Conservation (phyloP, 2,888 invertebrate species). For the Drosophila monieri region DNA sequence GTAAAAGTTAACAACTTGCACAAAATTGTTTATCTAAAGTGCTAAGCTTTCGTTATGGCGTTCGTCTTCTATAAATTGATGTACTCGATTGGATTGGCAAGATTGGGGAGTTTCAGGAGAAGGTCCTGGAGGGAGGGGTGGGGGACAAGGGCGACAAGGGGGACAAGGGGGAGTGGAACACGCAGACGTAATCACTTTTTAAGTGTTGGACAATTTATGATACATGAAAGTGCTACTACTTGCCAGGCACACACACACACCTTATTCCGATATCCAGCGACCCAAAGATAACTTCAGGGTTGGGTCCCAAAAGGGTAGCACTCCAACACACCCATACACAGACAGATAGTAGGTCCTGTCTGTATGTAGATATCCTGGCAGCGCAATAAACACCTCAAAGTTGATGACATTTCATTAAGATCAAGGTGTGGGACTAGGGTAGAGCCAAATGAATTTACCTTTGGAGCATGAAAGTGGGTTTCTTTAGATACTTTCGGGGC, state of each 20-base stretch:
- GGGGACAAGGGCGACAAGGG: no score
- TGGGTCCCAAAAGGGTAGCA: constrained; percentile 67
- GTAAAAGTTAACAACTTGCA: constrained; percentile 78
- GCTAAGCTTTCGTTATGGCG: constrained; percentile 45
- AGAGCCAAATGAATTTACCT: constrained; percentile 75
- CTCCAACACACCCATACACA: no score
- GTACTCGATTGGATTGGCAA: constrained; percentile 46
- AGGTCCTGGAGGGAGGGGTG: no score
- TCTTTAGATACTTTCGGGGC: constrained; percentile 46
- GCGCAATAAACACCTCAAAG: constrained; percentile 81
- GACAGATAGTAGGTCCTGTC: background rate
- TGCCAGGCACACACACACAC: constrained; percentile 36
- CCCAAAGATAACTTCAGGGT: constrained; percentile 68
- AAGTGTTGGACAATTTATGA: constrained; percentile 79
- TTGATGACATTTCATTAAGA: constrained; percentile 82
- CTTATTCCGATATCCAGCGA: constrained; percentile 38
- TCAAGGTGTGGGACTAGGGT: constrained; percentile 51
- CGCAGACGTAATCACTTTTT: constrained; percentile 81
- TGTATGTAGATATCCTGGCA: constrained; percentile 50
- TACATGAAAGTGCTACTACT: constrained; percentile 73
- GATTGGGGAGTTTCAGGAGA: constrained; percentile 2
- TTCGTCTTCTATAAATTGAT: constrained; percentile 62
- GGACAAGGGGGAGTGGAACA: constrained; percentile 15
- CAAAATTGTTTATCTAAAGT: constrained; percentile 78
- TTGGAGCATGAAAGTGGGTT: constrained; percentile 77